These are phyloP conservation scores for Apistogramma diplotaenia DNA, from an alignment of 2,113 vertebrate species.

Conservation along the genomic window DNA sequence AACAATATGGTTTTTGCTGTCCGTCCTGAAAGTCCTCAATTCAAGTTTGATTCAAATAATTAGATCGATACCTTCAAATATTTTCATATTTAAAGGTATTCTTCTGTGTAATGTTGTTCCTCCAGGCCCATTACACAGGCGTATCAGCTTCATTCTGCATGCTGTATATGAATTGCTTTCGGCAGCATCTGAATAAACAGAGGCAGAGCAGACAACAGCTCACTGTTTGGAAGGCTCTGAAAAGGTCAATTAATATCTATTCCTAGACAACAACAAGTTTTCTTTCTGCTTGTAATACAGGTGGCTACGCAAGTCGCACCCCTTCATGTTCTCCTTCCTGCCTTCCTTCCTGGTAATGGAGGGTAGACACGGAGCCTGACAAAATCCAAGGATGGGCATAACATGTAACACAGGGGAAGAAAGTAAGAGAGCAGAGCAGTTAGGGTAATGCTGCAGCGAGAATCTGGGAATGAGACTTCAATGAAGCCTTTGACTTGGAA, in stretches of 20 bases:
- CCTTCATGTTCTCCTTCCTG: conserved; percentile 30
- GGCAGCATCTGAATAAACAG: conserved; percentile 41
- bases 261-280: conserved; percentile 58
- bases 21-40: neutral
- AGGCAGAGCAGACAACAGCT: conserved; percentile 39
- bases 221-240: conserved; percentile 36
- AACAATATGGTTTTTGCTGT: neutral
- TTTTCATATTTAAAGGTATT: neutral
- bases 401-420: conserved; percentile 10
- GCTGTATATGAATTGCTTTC: conserved; percentile 16
- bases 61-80: neutral
- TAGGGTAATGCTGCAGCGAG: conserved; percentile 19
- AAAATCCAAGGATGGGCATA: conserved; percentile 22
- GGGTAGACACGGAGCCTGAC: conserved; percentile 8
- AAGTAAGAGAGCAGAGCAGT: neutral
- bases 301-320: conserved; percentile 34
- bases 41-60: neutral
- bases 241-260: conserved; percentile 71
- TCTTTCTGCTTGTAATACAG: conserved; percentile 50
- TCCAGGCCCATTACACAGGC: neutral
- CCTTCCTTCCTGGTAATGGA: conserved; percentile 11
- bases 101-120: neutral
- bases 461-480: conserved; percentile 56
- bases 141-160: conserved; percentile 35
- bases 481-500: conserved; percentile 62